Evolutionary conservation across 2,888 invertebrate genomes (phyloP), one percentile per base, ranked within the genome.

Genomic region (Drosophila mulleri): DNA sequence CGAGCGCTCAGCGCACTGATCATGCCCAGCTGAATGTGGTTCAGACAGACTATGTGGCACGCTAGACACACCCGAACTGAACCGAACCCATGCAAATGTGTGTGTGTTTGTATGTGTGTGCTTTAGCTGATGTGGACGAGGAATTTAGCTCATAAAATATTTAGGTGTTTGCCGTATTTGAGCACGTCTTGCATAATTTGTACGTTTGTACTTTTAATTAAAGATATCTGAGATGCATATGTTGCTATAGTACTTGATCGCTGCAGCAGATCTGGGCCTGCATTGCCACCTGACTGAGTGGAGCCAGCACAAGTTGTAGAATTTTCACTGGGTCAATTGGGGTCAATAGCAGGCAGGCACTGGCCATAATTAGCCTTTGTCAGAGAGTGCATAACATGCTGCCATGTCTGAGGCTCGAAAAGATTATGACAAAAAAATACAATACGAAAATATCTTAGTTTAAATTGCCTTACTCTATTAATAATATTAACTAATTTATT

Each of bases 91-190:
- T 48, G 18, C 16, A 42, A 41, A 45, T 12, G 53, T 39, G 8
- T 53, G 41, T 67, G 45, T 50, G 44, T 61, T 52, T 75, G 48
- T 2, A 7, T 14, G 18, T 47, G 73, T n/a, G 48, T 12, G 59
- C 41, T 7, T 52, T 45, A 29, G 54, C 29, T 42, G 35, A 18
- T 18, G 37, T 47, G 68, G 53, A 45, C 65, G 87, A 66, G 82
- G 74, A 73, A 74, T 87, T 81, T 65, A 66, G 72, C 75, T 81
- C 88, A 71, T 78, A 75, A 90, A 88, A 86, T 86, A 85, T 85
- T 89, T 90, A 90, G 78, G 87, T 90, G 81, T 83, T 90, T 86
- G 89, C 89, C 89, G 78, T 85, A 90, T 85, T 90, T 90, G 83
- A 69, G 78, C 89, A 83, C 74, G 81, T 86, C 89, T 86, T 86